Evolutionary conservation across 2,888 invertebrate species (phyloP).

Genomic region (Syrista parreyssii): DNA sequence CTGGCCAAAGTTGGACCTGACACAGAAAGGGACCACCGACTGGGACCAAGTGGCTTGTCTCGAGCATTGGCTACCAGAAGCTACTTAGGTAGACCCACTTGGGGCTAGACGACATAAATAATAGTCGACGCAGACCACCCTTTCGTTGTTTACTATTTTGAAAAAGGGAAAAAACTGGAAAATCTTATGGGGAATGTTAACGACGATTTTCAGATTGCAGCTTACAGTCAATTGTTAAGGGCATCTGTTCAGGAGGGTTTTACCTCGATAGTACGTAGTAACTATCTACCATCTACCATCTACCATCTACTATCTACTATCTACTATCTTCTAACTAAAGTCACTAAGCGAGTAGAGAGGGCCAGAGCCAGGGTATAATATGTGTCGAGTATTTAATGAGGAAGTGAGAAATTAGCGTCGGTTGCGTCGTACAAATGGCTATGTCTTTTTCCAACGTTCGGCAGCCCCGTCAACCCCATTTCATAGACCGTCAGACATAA

Average conservation of each 20-base stretch:
- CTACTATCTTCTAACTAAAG: too few relatives aligned
- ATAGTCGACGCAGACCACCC: neutral
- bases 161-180: conserved; percentile 14
- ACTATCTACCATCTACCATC: too few relatives aligned
- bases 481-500: neutral
- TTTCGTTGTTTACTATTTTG: neutral
- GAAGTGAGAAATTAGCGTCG: conserved; percentile 64
- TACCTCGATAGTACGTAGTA: too few relatives aligned
- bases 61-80: conserved; percentile 5
- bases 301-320: too few relatives aligned
- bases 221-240: too few relatives aligned
- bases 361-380: conserved; percentile 51
- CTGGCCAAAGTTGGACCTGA: too few relatives aligned
- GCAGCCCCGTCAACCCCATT: conserved; percentile 46
- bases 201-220: too few relatives aligned
- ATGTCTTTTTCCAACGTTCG: conserved; percentile 46
- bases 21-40: neutral
- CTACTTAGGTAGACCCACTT: neutral
- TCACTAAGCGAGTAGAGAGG: conserved; percentile 34
- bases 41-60: neutral
- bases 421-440: conserved; percentile 40
- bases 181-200: neutral
- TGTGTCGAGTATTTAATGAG: conserved; percentile 63
- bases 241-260: too few relatives aligned
- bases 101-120: neutral